Evolutionary conservation across 2,888 invertebrate genomes (phyloP).

Genomic region (Mythimna albipuncta): DNA sequence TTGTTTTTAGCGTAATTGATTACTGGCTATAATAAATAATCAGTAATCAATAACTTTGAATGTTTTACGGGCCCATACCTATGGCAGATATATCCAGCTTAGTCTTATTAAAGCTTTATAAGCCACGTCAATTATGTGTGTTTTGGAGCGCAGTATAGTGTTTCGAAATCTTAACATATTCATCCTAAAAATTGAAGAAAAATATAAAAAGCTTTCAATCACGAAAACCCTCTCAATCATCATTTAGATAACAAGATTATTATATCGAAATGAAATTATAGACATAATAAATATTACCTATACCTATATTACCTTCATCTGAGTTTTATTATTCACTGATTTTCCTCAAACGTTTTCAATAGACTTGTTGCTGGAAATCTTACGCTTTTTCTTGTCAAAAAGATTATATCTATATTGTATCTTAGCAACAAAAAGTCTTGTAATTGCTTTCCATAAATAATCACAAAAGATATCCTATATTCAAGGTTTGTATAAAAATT

Average conservation of each 20-base stretch:
- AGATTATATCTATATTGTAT: slow-evolving; percentile 17
- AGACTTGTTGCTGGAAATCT: slow-evolving; percentile 23
- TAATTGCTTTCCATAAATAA: slow-evolving; percentile 21
- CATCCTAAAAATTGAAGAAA: neutral
- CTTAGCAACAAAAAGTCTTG: neutral
- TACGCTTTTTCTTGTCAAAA: slow-evolving; percentile 1
- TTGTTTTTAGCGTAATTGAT: too few relatives aligned
- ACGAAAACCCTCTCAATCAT: slow-evolving; percentile 9
- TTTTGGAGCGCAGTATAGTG: too few relatives aligned
- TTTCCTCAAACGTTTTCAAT: slow-evolving; percentile 5
- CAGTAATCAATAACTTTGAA: too few relatives aligned
- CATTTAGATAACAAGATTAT: slow-evolving; percentile 8
- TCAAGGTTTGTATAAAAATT: neutral
- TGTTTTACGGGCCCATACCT: too few relatives aligned
- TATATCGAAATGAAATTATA: slow-evolving; percentile 13
- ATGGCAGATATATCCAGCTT: too few relatives aligned
- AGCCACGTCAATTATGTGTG: too few relatives aligned
- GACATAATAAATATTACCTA: slow-evolving; percentile 8
- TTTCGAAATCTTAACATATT: too few relatives aligned
- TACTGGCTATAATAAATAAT: too few relatives aligned
- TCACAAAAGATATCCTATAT: slow-evolving; percentile 29
- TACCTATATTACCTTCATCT: slow-evolving; percentile 4
- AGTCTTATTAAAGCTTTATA: too few relatives aligned
- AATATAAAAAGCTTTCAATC: neutral
- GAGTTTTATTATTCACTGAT: slow-evolving; percentile 4